Evolutionary conservation across 2,113 vertebrate genomes (phyloP).

Genomic region (Oxyura jamaicensis): DNA sequence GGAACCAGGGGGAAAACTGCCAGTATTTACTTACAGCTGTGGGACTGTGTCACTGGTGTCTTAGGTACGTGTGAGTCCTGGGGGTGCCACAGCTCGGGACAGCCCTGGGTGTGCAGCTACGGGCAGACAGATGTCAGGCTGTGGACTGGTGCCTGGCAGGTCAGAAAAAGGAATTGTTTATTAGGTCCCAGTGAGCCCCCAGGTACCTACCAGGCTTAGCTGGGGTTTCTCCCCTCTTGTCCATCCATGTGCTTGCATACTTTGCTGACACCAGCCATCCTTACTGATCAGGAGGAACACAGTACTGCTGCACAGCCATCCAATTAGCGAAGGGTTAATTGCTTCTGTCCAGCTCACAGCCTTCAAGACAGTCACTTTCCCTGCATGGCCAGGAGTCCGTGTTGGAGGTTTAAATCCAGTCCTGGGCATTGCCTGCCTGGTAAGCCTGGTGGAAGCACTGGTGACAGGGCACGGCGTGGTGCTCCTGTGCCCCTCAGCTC

Average conservation of each 20-base stretch:
- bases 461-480: neutral
- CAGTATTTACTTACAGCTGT: neutral
- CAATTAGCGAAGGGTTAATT: neutral
- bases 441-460: neutral
- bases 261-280: neutral
- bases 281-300: neutral
- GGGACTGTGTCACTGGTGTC: neutral
- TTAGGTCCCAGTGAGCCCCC: neutral
- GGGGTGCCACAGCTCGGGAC: neutral
- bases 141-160: neutral
- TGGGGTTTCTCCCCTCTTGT: neutral
- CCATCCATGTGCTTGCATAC: neutral
- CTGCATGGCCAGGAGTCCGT: neutral
- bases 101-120: neutral
- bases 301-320: neutral
- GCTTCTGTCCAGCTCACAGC: neutral
- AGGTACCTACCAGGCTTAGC: neutral
- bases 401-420: neutral
- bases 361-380: neutral
- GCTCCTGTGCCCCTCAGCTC: accelerated
- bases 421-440: too few species aligned
- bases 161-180: neutral
- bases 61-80: neutral
- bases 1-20: neutral
- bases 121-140: neutral